A percentile compares a stretch with the other conserved stretches of the same genome.
These are phyloP conservation scores for Phaenicophaeus curvirostris DNA, from an alignment of 2,797 vertebrate genomes.

Conservation along the genomic window DNA sequence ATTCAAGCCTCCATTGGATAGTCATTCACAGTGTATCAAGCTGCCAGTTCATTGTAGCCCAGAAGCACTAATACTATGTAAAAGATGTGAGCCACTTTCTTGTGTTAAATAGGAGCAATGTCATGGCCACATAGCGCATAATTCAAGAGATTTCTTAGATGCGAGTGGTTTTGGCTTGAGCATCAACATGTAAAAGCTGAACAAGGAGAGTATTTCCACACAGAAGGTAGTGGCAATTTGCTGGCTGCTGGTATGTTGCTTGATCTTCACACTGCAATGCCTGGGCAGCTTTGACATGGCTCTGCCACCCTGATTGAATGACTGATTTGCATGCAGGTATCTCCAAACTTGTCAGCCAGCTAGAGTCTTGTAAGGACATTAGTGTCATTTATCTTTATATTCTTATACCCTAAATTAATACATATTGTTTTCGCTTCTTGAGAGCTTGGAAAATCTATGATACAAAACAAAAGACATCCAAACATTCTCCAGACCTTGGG, in stretches of 20 bases:
- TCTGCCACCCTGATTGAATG: accelerated
- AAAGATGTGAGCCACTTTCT: background rate
- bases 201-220: background rate
- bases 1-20: background rate
- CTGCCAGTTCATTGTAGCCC: background rate
- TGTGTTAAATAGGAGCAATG: background rate
- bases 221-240: background rate
- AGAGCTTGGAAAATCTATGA: background rate
- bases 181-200: background rate
- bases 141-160: background rate
- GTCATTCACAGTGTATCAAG: background rate
- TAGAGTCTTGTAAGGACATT: background rate
- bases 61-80: background rate
- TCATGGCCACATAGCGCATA: background rate
- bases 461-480: background rate
- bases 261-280: background rate
- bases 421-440: background rate
- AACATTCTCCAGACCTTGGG: background rate
- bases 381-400: background rate
- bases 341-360: background rate
- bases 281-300: accelerated
- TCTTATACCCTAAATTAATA: background rate
- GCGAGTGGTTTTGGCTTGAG: background rate
- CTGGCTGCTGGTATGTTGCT: background rate
- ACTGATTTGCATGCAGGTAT: background rate